phyloP scores from a whole-genome alignment of 2,797 vertebrate genomes.

The Peromyscus melanophrys region DNA sequence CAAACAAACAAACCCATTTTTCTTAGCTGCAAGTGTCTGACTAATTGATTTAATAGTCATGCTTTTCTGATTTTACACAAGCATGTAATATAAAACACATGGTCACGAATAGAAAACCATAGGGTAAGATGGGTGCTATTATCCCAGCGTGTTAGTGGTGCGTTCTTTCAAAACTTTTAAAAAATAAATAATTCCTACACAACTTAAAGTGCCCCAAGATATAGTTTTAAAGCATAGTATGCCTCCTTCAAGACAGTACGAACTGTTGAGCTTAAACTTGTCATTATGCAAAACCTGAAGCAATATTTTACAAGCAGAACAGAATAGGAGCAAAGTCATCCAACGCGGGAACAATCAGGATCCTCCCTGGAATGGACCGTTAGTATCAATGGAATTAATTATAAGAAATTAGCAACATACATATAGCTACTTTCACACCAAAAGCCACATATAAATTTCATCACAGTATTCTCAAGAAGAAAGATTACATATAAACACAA shows the following conservation, averaged over 20 bases:
- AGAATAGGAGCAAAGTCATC: slow-evolving; percentile 2
- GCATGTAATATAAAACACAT: slow-evolving; percentile 8
- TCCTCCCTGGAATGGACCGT: not conserved
- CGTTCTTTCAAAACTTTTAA: slow-evolving; percentile 64
- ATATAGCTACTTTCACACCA: not conserved
- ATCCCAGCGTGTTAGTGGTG: not conserved
- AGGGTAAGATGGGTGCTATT: not conserved
- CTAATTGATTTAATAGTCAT: slow-evolving; percentile 56
- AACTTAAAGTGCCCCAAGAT: slow-evolving; percentile 55
- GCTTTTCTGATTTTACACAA: slow-evolving; percentile 50
- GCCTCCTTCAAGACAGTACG: slow-evolving; percentile 21
- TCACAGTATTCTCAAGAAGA: slow-evolving; percentile 36
- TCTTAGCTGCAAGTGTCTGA: slow-evolving; percentile 22
- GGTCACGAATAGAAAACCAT: slow-evolving; percentile 1
- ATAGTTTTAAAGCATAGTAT: slow-evolving; percentile 19
- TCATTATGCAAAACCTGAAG: not conserved
- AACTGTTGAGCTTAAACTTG: slow-evolving; percentile 4
- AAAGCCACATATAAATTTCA: slow-evolving; percentile 53
- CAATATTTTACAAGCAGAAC: not conserved
- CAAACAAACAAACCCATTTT: not conserved
- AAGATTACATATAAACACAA: not conserved
- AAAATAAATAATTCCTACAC: slow-evolving; percentile 7
- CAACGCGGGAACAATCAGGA: not conserved
- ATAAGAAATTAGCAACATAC: slow-evolving; percentile 39
- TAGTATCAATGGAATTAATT: slow-evolving; percentile 44